Evolutionary conservation across 2,888 invertebrate genomes (phyloP).

Genomic region (Oligia strigilis): DNA sequence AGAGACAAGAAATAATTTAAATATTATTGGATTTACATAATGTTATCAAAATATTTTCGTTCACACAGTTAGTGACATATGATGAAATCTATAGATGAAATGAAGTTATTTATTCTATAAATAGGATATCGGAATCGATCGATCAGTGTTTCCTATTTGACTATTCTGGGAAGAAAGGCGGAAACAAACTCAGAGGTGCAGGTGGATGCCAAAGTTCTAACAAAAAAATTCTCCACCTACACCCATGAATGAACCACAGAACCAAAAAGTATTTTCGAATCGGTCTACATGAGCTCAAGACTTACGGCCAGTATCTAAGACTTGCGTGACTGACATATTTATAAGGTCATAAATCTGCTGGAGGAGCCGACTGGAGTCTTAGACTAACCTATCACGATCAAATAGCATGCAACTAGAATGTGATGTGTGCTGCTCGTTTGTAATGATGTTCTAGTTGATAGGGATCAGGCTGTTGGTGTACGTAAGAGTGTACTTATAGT

Average conservation of each 20-base stretch:
- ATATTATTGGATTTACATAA: neutral
- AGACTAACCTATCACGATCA: conserved; percentile 62
- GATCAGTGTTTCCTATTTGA: too few species aligned
- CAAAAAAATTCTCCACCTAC: neutral
- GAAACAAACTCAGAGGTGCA: neutral
- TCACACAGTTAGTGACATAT: neutral
- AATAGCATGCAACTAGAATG: conserved; percentile 55
- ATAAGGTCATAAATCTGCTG: conserved; percentile 80
- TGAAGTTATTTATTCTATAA: too few species aligned
- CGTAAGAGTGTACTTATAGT: neutral
- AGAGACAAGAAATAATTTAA: neutral
- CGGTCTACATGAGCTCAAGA: conserved; percentile 30
- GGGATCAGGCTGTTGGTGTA: conserved; percentile 8
- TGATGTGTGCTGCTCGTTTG: conserved; percentile 51
- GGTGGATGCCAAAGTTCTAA: neutral
- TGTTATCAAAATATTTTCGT: neutral
- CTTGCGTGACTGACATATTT: conserved; percentile 80
- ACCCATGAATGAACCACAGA: neutral
- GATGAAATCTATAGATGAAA: neutral
- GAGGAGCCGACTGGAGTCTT: conserved; percentile 40
- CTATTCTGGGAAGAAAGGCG: neutral
- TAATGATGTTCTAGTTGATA: conserved; percentile 43
- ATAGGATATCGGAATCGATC: too few species aligned
- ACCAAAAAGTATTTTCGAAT: conserved; percentile 21
- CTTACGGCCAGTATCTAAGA: conserved; percentile 34